Conservation (phyloP, 2,113 vertebrate genomes). For the Vidua chalybeata region DNA sequence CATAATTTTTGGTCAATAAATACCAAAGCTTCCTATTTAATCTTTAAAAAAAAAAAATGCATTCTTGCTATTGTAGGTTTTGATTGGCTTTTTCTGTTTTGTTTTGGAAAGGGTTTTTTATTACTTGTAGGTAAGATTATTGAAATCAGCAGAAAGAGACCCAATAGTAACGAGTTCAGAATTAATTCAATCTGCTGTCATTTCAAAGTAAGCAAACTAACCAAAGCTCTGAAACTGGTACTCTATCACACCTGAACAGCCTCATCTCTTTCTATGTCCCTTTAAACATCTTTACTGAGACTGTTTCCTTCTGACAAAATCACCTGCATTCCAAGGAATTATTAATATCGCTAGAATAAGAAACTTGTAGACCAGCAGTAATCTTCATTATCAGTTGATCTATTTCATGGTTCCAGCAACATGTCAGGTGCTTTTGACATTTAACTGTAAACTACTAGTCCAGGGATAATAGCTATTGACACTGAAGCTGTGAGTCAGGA, state of each 20-base stretch:
- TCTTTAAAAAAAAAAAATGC: neutral
- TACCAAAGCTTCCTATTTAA: neutral
- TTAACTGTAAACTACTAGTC: neutral
- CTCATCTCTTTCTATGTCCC: neutral
- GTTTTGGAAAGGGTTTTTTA: rapidly evolving
- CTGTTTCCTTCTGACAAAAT: neutral
- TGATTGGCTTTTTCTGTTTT: neutral
- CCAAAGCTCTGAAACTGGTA: neutral
- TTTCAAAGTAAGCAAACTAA: neutral
- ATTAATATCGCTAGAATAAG: neutral
- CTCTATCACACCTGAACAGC: neutral
- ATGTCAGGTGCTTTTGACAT: neutral
- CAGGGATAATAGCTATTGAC: neutral
- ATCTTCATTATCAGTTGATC: neutral
- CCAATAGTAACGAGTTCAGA: neutral
- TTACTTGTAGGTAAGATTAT: neutral
- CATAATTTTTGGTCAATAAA: neutral
- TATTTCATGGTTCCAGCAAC: neutral
- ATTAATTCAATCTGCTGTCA: neutral
- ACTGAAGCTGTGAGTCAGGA: neutral
- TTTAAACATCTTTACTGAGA: neutral
- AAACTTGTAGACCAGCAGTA: neutral
- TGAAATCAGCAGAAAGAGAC: neutral
- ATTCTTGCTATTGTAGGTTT: neutral
- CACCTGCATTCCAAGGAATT: neutral